Evolutionary conservation across 2,888 invertebrate genomes (phyloP).

Genomic region (Palloptera scutellata): DNA sequence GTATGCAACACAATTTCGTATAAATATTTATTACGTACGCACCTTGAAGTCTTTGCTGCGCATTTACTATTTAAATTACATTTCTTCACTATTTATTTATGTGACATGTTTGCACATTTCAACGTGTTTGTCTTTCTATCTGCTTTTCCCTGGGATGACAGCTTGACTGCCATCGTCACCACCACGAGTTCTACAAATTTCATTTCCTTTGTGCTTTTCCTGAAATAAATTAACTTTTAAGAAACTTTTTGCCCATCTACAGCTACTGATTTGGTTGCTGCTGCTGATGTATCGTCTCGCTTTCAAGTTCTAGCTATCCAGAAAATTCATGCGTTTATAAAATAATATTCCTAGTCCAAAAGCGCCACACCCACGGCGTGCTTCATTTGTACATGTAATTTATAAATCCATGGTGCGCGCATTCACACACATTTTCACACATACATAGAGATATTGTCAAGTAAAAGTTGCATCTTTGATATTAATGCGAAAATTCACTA

Average conservation of each 20-base stretch:
- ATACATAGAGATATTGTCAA: too few species aligned
- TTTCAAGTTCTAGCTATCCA: background rate
- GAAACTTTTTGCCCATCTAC: conserved; percentile 24
- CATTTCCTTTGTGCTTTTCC: conserved; percentile 38
- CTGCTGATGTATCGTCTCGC: background rate
- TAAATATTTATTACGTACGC: background rate
- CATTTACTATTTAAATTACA: background rate
- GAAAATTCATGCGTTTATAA: too few species aligned
- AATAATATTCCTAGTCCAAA: too few species aligned
- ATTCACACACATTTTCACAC: too few species aligned
- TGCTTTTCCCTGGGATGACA: background rate
- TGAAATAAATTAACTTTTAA: conserved; percentile 39
- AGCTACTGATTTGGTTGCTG: conserved; percentile 4
- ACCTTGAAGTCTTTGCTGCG: background rate
- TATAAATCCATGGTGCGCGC: too few species aligned
- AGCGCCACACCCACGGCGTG: too few species aligned
- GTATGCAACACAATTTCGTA: background rate
- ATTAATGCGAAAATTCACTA: conserved; percentile 6
- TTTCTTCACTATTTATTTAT: background rate
- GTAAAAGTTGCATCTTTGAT: background rate
- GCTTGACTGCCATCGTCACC: background rate
- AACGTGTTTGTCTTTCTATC: background rate
- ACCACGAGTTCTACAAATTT: conserved; percentile 23
- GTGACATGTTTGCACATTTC: background rate
- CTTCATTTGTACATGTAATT: too few species aligned